A percentile compares a stretch with the other conserved stretches of the same genome.
These are phyloP conservation scores for Propithecus coquereli DNA, from an alignment of 2,113 vertebrate species.

Conservation along the genomic window DNA sequence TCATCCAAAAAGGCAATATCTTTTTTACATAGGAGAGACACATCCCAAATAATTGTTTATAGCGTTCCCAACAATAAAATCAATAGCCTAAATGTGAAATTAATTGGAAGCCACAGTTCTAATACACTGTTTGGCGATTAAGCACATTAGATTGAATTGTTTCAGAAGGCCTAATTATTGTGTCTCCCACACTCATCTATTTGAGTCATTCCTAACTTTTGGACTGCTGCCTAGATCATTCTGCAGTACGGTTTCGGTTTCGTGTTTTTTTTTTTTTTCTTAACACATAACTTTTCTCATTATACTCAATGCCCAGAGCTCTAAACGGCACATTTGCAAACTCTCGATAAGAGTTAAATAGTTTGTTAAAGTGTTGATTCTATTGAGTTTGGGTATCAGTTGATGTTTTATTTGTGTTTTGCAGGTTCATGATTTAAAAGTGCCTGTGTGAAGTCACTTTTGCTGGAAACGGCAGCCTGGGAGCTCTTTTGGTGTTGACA, in stretches of 20 bases:
- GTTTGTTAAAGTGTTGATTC: constrained; percentile 33
- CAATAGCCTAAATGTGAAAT: constrained; percentile 78
- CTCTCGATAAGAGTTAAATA: constrained; percentile 1
- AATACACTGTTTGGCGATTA: constrained; percentile 78
- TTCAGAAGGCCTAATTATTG: constrained; percentile 85
- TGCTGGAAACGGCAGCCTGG: constrained; percentile 74
- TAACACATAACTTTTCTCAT: constrained; percentile 59
- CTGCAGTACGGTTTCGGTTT: constrained; percentile 82
- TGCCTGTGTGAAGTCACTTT: constrained; percentile 88
- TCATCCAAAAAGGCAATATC: background rate
- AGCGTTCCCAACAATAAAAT: constrained; percentile 59
- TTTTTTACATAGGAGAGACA: constrained; percentile 38
- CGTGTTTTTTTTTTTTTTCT: constrained; percentile 66
- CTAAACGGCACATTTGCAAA: constrained; percentile 35
- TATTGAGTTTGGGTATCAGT: constrained; percentile 52
- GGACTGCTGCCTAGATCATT: constrained; percentile 87
- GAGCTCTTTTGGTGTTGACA: constrained; percentile 54
- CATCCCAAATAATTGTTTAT: constrained; percentile 64
- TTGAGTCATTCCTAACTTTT: constrained; percentile 86
- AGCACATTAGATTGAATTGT: constrained; percentile 82
- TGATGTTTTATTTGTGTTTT: constrained; percentile 79
- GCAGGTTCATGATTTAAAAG: constrained; percentile 88
- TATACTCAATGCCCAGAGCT: constrained; percentile 56
- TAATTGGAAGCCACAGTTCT: constrained; percentile 73
- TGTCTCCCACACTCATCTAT: constrained; percentile 89